phyloP scores from a whole-genome alignment of 2,888 invertebrate species.

The Anorthoa munda region DNA sequence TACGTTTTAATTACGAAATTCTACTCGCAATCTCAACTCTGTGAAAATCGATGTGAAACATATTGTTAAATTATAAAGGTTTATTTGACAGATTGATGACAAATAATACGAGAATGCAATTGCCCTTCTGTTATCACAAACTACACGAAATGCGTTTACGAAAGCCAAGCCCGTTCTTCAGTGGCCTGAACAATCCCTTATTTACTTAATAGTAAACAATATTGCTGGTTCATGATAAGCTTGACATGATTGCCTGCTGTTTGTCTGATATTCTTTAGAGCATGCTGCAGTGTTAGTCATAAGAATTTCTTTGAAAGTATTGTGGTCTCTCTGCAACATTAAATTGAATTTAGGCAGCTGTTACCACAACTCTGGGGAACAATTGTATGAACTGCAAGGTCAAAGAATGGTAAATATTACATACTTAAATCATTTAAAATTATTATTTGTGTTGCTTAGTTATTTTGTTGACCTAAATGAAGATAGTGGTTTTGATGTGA shows the following conservation, averaged over 20 bases:
- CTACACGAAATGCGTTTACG: not conserved
- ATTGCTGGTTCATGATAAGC: slow-evolving; percentile 37
- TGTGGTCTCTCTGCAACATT: not conserved
- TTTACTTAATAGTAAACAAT: slow-evolving; percentile 14
- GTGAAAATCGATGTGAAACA: too few species aligned
- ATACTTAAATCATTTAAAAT: too few species aligned
- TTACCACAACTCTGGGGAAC: not conserved
- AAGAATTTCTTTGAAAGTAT: slow-evolving; percentile 28
- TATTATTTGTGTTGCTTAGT: too few species aligned
- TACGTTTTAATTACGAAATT: not conserved
- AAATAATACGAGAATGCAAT: too few species aligned
- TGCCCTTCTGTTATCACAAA: not conserved
- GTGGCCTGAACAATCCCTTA: slow-evolving; percentile 1
- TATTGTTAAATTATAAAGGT: too few species aligned
- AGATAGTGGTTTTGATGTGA: too few species aligned
- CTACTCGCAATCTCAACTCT: too few species aligned
- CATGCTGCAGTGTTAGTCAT: slow-evolving; percentile 26
- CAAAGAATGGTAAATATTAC: not conserved
- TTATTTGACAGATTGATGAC: too few species aligned
- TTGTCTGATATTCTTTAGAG: not conserved
- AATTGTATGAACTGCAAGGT: not conserved
- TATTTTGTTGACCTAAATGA: too few species aligned
- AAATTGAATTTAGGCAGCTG: not conserved
- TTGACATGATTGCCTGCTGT: slow-evolving; percentile 7
- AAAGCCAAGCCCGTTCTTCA: slow-evolving; percentile 4